Percentiles rank a stretch among this genome's conserved stretches.
phyloP scores from a whole-genome alignment of 2,113 vertebrate genomes.

The Etheostoma cragini region DNA sequence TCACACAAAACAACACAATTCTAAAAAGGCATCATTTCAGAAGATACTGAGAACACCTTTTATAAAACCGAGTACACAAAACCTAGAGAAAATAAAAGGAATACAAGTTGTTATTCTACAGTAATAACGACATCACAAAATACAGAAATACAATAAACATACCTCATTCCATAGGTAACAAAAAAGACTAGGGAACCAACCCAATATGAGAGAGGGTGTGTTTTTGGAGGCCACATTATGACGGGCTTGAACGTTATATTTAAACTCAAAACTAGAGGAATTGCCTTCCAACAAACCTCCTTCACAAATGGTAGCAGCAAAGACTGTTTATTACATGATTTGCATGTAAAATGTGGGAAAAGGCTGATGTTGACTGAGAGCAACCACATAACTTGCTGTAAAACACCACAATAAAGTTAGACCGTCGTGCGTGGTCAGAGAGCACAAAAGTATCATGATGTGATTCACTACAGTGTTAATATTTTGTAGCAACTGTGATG shows the following conservation, averaged over 20 bases:
- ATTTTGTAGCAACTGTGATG: background rate
- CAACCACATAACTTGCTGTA: background rate
- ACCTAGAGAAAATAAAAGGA: background rate
- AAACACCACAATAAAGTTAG: background rate
- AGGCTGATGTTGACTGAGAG: background rate
- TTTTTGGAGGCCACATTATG: background rate
- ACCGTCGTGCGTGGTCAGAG: background rate
- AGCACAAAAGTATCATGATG: background rate
- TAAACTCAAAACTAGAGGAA: background rate
- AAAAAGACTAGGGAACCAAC: background rate
- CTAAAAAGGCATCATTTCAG: background rate
- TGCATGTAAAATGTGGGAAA: background rate
- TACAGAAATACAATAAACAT: too few relatives aligned
- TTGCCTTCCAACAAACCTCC: background rate
- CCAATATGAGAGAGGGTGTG: background rate
- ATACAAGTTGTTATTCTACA: background rate
- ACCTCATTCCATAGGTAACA: too few relatives aligned
- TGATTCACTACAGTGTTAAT: background rate
- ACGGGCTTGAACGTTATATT: background rate
- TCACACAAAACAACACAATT: slow-evolving; percentile 1
- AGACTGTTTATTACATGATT: background rate
- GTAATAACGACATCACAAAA: background rate
- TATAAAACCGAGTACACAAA: background rate
- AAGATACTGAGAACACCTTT: background rate
- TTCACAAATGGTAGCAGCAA: background rate